Evolutionary conservation across 2,888 invertebrate genomes (phyloP).

Genomic region (Patella pellucida): DNA sequence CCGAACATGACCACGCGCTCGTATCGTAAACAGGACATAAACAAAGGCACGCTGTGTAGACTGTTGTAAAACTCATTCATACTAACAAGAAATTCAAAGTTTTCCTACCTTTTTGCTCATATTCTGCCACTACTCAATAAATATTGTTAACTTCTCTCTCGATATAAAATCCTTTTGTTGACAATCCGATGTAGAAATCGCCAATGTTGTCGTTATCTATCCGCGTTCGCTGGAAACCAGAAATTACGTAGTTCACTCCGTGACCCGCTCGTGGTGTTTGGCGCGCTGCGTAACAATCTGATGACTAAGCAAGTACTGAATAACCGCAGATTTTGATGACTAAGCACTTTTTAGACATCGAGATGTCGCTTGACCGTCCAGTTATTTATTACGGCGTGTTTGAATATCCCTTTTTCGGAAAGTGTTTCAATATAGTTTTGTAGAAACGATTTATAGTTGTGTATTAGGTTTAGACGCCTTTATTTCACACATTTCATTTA

Average conservation of each 20-base stretch:
- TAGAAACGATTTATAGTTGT: no score
- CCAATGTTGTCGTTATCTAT: slow-evolving; percentile 10
- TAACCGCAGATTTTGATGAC: slow-evolving; percentile 34
- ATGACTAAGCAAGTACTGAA: slow-evolving; percentile 48
- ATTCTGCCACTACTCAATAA: slow-evolving; percentile 23
- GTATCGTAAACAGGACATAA: slow-evolving; percentile 56
- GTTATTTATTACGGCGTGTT: no score
- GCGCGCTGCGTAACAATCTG: slow-evolving; percentile 44
- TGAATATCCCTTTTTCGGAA: no score
- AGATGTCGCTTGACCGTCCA: no score
- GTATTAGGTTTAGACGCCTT: no score
- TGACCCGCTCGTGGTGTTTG: slow-evolving; percentile 36
- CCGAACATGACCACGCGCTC: slow-evolving; percentile 9
- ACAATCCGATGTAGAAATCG: not conserved
- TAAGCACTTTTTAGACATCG: slow-evolving; percentile 16
- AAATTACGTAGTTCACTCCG: slow-evolving; percentile 46
- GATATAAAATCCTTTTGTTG: slow-evolving; percentile 10
- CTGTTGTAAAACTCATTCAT: not conserved
- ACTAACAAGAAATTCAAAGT: not conserved
- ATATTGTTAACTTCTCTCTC: not conserved
- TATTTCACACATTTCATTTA: no score
- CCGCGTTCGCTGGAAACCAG: slow-evolving; percentile 38
- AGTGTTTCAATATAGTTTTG: no score
- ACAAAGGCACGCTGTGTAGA: slow-evolving; percentile 54
- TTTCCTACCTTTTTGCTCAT: slow-evolving; percentile 41